Base-by-base conservation (phyloP, 2,797 vertebrate genomes). In the Hoplostethus mediterraneus region DNA sequence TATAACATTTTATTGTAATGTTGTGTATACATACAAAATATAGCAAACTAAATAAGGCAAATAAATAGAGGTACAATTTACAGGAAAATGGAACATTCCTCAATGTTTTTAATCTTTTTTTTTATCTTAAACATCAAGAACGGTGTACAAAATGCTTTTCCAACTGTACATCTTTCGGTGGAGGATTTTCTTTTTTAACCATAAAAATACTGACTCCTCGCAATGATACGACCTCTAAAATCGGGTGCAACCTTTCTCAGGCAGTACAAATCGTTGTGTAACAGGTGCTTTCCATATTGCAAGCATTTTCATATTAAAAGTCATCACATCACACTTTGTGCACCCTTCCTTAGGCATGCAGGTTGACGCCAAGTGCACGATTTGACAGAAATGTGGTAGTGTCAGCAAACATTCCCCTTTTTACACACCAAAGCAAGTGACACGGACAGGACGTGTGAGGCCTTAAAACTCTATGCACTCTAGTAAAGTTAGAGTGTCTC, bases 41-140 rank as follows among this genome's bases (percentile, higher is more conserved):
- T 94, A 95, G 93, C 94, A 95, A 96, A 96, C 94, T 96, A 96
- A 95, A 95, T 95, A 96, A 95, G 94, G 95, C 95, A 95, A 97
- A 96, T 97, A 97, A 97, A 96, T 96, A 96, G 94, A 95, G 93
- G 91, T 95, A 95, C 92, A 93, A 96, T 96, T 95, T 96, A 97
- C 95, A 96, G 91, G 91, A 92, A 93, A 93, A 91, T 84, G 84
- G 76, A 93, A 95, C 92, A 94, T 94, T 95, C 91, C 90, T 94
- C 93, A 94, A 90, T 90, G 80, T 83, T 87, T 87, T 83, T n/a
- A 79, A 75, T 66, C 65, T 90, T 85, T 90, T 63, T 85, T 90
- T 63, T 64, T 44, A 72, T 89, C 73, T 92, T 88, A 93, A 90
- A 92, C 90, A 94, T 94, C 92, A 85, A 61, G 85, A 94, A 94